Conservation (phyloP, 2,797 vertebrate genomes). For the Coranthus polyacanthus region DNA sequence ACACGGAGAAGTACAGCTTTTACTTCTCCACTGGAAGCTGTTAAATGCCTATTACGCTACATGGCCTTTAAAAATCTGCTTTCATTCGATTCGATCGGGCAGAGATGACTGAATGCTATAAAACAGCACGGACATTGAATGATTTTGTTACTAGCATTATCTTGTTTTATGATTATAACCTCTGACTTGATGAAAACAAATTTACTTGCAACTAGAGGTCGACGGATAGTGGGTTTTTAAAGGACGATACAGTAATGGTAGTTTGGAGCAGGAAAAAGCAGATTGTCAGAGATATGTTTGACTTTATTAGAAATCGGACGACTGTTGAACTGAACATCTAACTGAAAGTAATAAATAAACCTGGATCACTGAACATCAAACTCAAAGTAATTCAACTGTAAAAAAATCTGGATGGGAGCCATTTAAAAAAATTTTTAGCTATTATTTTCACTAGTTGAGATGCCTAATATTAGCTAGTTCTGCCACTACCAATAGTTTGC, state of each 20-base stretch:
- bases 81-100: constrained; percentile 32
- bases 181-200: not conserved
- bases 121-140: not conserved
- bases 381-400: not conserved
- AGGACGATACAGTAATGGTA: no score
- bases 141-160: not conserved
- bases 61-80: constrained; percentile 28
- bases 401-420: not conserved
- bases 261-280: no score
- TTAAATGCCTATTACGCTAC: constrained; percentile 52
- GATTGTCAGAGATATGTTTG: no score
- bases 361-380: no score
- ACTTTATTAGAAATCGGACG: no score
- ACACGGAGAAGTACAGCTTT: constrained; percentile 59
- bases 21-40: constrained; percentile 64
- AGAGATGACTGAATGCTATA: constrained; percentile 9
- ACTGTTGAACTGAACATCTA: no score
- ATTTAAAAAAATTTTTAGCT: no score
- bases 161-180: not conserved
- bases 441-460: no score
- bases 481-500: no score
- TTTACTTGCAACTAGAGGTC: not conserved
- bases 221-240: no score
- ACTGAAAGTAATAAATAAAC: no score
- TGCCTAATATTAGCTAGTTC: no score